Percentiles rank a stretch among this genome's conserved stretches.
Conservation (phyloP, 1,140 invertebrate genomes). For the Gerris buenoi region DNA sequence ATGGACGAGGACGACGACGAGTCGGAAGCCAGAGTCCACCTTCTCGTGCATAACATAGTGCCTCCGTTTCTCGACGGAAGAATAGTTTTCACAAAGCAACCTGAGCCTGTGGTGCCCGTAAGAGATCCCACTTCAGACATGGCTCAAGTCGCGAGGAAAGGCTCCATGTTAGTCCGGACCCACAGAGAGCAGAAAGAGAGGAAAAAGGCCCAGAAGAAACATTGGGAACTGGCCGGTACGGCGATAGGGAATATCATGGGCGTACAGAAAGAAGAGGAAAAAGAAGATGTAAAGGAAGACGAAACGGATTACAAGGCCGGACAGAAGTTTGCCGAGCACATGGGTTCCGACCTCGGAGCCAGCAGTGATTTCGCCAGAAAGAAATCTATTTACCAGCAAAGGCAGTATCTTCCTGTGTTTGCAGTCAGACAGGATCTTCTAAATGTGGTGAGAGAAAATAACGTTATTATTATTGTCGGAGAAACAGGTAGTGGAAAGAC, state of each 20-base stretch:
- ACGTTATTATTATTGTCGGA: constrained; percentile 82
- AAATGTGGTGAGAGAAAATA: constrained; percentile 89
- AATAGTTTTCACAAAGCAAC: constrained; percentile 98
- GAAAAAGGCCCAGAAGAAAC: constrained; percentile 91
- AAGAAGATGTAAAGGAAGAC: constrained; percentile 35
- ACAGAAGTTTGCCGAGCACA: constrained; percentile 94
- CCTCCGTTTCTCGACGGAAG: constrained; percentile 97
- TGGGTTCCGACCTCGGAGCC: constrained; percentile 55
- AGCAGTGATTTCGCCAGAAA: constrained; percentile 80
- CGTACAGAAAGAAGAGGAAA: constrained; percentile 66
- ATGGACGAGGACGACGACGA: constrained; percentile 86
- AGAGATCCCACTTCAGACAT: constrained; percentile 94
- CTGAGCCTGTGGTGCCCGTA: constrained; percentile 85
- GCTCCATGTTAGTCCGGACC: constrained; percentile 71
- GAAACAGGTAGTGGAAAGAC: constrained; percentile 99
- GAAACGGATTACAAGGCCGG: constrained; percentile 65
- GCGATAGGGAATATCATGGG: constrained; percentile 96
- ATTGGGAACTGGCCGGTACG: constrained; percentile 96
- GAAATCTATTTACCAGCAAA: constrained; percentile 71
- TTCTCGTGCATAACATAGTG: constrained; percentile 95
- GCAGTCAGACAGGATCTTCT: constrained; percentile 85
- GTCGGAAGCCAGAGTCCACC: constrained; percentile 81
- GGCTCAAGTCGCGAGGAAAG: constrained; percentile 93
- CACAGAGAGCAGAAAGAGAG: constrained; percentile 93
- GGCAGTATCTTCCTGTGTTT: constrained; percentile 88